Evolutionary conservation across 2,797 vertebrate genomes (phyloP), one percentile per base, ranked within the genome.

Genomic region (Acropternis orthonyx): DNA sequence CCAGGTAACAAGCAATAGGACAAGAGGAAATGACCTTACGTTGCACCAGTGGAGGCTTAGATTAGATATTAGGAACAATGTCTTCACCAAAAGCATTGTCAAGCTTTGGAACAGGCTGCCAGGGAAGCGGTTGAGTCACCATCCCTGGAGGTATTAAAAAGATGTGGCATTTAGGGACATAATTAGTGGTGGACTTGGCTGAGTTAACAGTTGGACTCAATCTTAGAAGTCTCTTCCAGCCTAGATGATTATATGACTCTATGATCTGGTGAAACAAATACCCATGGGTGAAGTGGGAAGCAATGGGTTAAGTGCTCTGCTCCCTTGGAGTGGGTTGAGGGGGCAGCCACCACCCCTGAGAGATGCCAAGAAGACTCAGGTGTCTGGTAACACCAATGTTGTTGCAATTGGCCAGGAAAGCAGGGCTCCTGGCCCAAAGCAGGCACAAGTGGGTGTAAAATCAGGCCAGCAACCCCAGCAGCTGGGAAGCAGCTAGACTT

Each of bases 131-230:
- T n/a, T 28, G n/a, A 66, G 28, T 24, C 43, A 23, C n/a, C 24
- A 52, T 37, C 20, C 17, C 28, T 43, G 24, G 20, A 52, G 11
- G 44, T 46, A 52, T 46, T 66, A 24, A 65, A 37, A 44, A 46
- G 37, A 58, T 28, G 44, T 37, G 37, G 27, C 44, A 20, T 1
- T 9, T 21, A 20, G 23, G 30, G 52, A 73, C 85, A 28, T 6
- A 26, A 43, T 32, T 49, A 24, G 59, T 21, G 17, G 28, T n/a
- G 18, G 30, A 52, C 43, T 65, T 65, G 51, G 24, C n/a, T 65
- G 39, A 18, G 9, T 58, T 58, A 58, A 77, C 11, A 9, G 51
- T 3, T 11, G 15, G 39, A 41, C 15, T 24, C 0, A 0, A 58
- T 28, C 18, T 59, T 23, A 66, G 30, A 46, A 6, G 7, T 27